Evolutionary conservation across 2,888 invertebrate species (phyloP).

Genomic region (Caradrina kadenii): DNA sequence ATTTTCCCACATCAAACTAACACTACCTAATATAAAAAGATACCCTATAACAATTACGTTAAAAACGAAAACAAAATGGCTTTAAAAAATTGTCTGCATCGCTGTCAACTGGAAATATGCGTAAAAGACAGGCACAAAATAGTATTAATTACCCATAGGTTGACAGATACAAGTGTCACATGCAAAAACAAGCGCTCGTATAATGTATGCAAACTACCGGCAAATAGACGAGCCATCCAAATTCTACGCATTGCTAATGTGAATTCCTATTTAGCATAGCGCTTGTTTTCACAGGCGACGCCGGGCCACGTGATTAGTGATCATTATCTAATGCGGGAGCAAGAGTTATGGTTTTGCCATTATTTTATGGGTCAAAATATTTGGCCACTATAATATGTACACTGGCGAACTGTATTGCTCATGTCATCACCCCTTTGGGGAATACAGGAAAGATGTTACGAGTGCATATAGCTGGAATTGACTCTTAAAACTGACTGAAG

Average conservation of each 20-base stretch:
- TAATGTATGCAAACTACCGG: constrained; percentile 53
- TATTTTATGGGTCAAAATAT: neutral
- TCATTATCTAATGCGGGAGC: constrained; percentile 31
- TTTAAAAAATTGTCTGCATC: too few relatives aligned
- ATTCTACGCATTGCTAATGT: constrained; percentile 46
- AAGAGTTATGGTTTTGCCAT: constrained; percentile 19
- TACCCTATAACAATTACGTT: too few relatives aligned
- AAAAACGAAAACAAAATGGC: too few relatives aligned
- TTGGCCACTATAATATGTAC: neutral
- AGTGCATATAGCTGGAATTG: neutral
- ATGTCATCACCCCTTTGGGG: neutral
- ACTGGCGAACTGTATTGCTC: too few relatives aligned
- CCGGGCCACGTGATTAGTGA: constrained; percentile 46
- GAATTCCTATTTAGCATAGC: constrained; percentile 57
- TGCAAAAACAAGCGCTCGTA: constrained; percentile 41
- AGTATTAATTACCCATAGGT: neutral
- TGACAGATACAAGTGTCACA: neutral
- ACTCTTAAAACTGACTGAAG: too few relatives aligned
- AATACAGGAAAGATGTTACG: neutral
- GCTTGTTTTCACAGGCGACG: constrained; percentile 56
- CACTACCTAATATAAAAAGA: too few relatives aligned
- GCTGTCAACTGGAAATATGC: too few relatives aligned
- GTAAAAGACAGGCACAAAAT: neutral
- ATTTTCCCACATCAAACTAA: too few relatives aligned
- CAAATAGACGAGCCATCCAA: constrained; percentile 40